Evolutionary conservation across 2,113 vertebrate genomes (phyloP).

Genomic region (Aegotheles bennettii): DNA sequence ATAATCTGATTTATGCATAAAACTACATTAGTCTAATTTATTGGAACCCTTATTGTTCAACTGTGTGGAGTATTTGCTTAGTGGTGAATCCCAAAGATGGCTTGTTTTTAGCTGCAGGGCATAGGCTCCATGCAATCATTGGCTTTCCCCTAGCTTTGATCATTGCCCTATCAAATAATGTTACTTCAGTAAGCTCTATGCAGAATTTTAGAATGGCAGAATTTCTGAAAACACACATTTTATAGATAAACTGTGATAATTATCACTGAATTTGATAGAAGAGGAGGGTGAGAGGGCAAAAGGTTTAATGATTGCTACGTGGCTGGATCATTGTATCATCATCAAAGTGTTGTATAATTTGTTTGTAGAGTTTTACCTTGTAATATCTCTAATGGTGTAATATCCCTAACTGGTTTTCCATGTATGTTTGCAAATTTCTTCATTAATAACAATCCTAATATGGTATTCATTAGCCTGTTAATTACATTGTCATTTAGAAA

Average conservation of each 20-base stretch:
- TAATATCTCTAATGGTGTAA: neutral
- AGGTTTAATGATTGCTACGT: neutral
- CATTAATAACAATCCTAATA: slow-evolving; percentile 51
- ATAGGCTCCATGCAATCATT: neutral
- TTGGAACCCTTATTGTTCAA: neutral
- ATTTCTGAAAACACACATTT: slow-evolving; percentile 2
- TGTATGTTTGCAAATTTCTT: slow-evolving; percentile 50
- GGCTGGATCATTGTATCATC: neutral
- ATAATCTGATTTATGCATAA: neutral
- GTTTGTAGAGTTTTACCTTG: slow-evolving; percentile 23
- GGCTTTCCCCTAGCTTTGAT: neutral
- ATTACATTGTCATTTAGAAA: slow-evolving; percentile 51
- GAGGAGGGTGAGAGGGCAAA: neutral
- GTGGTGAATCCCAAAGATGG: neutral
- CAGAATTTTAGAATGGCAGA: neutral
- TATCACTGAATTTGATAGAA: slow-evolving; percentile 3
- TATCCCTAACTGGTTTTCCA: slow-evolving; percentile 19
- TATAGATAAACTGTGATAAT: neutral
- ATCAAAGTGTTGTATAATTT: neutral
- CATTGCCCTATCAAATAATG: neutral
- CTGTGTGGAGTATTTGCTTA: neutral
- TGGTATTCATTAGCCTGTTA: slow-evolving; percentile 50
- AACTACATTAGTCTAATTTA: neutral
- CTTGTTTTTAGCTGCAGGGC: neutral
- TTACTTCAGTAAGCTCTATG: neutral